phyloP scores from a whole-genome alignment of 2,888 invertebrate species.

The Troides aeacus region DNA sequence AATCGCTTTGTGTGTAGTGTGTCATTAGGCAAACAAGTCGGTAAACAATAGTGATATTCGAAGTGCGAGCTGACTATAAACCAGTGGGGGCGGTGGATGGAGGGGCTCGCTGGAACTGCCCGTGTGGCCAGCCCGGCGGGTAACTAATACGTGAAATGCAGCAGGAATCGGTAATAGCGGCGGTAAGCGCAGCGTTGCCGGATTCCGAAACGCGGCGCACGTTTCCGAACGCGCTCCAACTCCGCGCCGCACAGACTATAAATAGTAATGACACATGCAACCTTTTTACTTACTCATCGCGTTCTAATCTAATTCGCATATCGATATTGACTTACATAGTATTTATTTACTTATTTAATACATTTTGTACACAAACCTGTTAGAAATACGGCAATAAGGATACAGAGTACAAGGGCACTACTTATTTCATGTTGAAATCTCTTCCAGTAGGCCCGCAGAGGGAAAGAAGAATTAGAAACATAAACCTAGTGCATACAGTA shows the following conservation, averaged over 20 bases:
- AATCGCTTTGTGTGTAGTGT: not conserved
- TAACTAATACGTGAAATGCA: constrained; percentile 45
- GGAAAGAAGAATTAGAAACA: too few relatives aligned
- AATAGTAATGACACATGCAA: not conserved
- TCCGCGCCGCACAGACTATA: constrained; percentile 2
- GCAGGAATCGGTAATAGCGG: constrained; percentile 30
- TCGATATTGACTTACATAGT: too few relatives aligned
- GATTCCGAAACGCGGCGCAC: constrained; percentile 12
- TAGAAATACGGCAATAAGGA: too few relatives aligned
- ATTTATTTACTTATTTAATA: too few relatives aligned
- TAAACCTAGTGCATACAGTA: too few relatives aligned
- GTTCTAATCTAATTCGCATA: too few relatives aligned
- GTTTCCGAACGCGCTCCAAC: constrained; percentile 7
- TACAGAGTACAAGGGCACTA: too few relatives aligned
- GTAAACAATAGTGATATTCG: constrained; percentile 55
- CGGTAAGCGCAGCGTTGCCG: constrained; percentile 9
- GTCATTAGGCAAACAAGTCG: constrained; percentile 31
- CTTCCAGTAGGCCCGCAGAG: too few relatives aligned
- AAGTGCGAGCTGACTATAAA: constrained; percentile 53
- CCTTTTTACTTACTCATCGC: too few relatives aligned
- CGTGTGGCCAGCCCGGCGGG: constrained; percentile 61
- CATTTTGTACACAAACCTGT: too few relatives aligned
- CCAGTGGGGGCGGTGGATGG: constrained; percentile 58
- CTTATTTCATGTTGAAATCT: too few relatives aligned
- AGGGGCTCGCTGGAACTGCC: constrained; percentile 55